Evolutionary conservation across 1,140 invertebrate species (phyloP), one percentile per base, ranked within the genome.

Genomic region (Bicyclus anynana): DNA sequence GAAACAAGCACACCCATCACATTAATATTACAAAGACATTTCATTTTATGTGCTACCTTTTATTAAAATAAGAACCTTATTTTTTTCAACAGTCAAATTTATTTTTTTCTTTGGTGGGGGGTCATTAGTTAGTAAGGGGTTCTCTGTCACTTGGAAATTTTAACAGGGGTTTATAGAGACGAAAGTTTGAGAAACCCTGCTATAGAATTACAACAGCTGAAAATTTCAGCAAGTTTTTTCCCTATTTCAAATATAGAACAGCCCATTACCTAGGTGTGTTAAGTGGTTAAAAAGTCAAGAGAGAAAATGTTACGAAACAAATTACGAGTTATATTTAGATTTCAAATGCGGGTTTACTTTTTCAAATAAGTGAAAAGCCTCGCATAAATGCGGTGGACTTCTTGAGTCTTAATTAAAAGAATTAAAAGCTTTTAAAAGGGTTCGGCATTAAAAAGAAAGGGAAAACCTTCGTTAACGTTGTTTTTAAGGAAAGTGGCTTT

Each of bases 391-490:
- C 48, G 10, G 27, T 51, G 48, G 47, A 37, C 27, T 51, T 49
- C 47, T 50, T 40, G 49, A 51, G 18, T 38, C 33, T 38, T 51
- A 51, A 51, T 51, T 51, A 23, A 51, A 38, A 29, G 38, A n/a
- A n/a, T n/a, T n/a, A 50, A 51, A 38, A 29, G 38, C 49, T 14
- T 49, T 49, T 51, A 35, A 51, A 51, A 51, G 33, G 35, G 49
- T 23, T 50, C 29, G 33, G 13, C 33, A 6, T 37, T 51, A 29
- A 33, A 51, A 51, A 17, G 27, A 51, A 51, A 17, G 27, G 27
- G 38, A 38, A 51, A 51, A 51, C 17, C 17, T 51, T 16, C 48
- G 23, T 51, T 37, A 20, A 21, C 20, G 17, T 29, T 17, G 7
- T 51, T 21, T 16, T 12, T 13, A 14, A 12, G 13, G 26, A 37